phyloP scores from a whole-genome alignment of 2,888 invertebrate genomes.

The Temnothorax unifasciatus region DNA sequence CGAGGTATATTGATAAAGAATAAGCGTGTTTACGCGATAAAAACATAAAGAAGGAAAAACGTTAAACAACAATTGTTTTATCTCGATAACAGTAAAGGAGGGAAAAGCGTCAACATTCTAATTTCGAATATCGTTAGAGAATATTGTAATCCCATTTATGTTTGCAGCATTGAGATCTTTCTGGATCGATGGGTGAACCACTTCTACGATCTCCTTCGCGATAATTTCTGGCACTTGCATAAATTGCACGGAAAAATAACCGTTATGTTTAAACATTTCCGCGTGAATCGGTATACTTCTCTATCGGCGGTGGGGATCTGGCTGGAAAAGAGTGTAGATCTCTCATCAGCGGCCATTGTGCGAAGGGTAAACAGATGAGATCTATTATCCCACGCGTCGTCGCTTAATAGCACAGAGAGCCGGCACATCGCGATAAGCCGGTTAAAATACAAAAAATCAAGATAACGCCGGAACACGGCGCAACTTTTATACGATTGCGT shows the following conservation, averaged over 20 bases:
- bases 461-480: constrained; percentile 40
- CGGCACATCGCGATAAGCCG: constrained; percentile 59
- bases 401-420: constrained; percentile 68
- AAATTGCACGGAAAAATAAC: background rate
- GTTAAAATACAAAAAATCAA: constrained; percentile 53
- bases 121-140: background rate
- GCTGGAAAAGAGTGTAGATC: constrained; percentile 28
- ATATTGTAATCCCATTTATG: background rate
- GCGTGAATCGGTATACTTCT: background rate
- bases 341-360: constrained; percentile 30
- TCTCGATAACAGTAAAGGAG: background rate
- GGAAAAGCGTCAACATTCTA: background rate
- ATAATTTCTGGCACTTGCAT: background rate
- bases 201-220: background rate
- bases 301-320: constrained; percentile 8
- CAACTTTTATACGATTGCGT: constrained; percentile 36
- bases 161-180: background rate
- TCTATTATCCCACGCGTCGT: constrained; percentile 73
- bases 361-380: constrained; percentile 39
- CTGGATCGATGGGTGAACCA: background rate
- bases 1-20: background rate
- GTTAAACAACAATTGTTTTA: background rate
- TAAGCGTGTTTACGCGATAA: background rate
- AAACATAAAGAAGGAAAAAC: background rate
- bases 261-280: constrained; percentile 19